Base-by-base conservation (phyloP, 1,140 invertebrate genomes). In the Colletes latitarsis region DNA sequence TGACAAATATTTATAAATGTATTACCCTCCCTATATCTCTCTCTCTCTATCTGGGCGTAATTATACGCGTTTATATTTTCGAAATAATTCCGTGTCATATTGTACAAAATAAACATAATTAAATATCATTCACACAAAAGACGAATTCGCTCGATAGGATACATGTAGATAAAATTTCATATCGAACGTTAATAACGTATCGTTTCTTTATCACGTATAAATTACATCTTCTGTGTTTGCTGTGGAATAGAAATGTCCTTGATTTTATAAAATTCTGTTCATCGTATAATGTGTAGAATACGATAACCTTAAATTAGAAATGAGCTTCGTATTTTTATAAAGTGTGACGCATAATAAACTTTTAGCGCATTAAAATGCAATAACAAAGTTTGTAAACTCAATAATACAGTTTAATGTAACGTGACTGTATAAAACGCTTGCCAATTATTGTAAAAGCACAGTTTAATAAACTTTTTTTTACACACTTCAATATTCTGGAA, bases 191-290 rank as follows among this genome's bases (percentile, higher is more conserved):
- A 58, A 9, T 58, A 21, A 6, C 2, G 57, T 9, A 21, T 58
- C 6, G 57, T 21, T 30, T 60, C 17, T 60, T 21, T 30, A 12
- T 10, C 3, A 19, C 39, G n/a, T 68, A 14, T 69, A 49, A 43
- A 43, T 68, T 71, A 21, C 30, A 46, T 53, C 6, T 76, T 46
- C 62, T 81, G 68, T 82, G 77, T 73, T 85, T 90, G 78, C 80
- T 90, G 89, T 90, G 89, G 89, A 90, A 90, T 90, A 90, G 89
- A 90, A 90, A 90, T 88, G 71, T 60, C 67, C 43, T 78, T 63
- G 21, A 86, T 81, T 55, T 69, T 17, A 57, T 14, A 69, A 19
- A 68, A 62, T 72, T 4, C 52, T 55, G 21, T 72, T 79, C 68
- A 67, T 74, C 68, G 30, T 30, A 14, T 49, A 66, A 52, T 64